Base-by-base conservation (phyloP, 2,888 invertebrate genomes). In the Lamproptera curius region DNA sequence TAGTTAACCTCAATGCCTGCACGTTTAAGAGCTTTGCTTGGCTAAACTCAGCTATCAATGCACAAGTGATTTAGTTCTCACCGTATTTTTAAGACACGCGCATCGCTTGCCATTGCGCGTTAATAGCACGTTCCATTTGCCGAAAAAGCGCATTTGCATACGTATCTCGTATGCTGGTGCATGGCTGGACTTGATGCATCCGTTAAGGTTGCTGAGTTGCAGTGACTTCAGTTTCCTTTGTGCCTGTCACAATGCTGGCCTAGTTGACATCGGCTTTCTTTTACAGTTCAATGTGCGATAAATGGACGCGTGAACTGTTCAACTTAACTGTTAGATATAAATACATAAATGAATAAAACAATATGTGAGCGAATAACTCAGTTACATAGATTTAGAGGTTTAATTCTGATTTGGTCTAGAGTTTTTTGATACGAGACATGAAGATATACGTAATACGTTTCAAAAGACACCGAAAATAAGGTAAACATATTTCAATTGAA, bases 181-280 rank as follows among this genome's bases (percentile, higher is more conserved):
- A 20, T 20, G n/a, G 14, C 37, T 39, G 16, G 14, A 17, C n/a
- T 34, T n/a, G n/a, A 34, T 39, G 23, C 34, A 14, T 28, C 35
- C 11, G 31, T n/a, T 16, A 31, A 16, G 23, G 42, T 33, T 38
- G 16, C 33, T 39, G 17, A 15, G 35, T 26, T 17, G 36, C 26
- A 17, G 43, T 49, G 44, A 49, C 28, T n/a, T 49, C 49, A 49
- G n/a, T 40, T 49, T 35, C 31, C 36, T 44, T 49, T 49, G 40
- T 49, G 37, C 14, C 37, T 38, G 13, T 3, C n/a, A 23, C 26
- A 39, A 16, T 38, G 16, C 23, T 35, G 40, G 10, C 49, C 43
- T 44, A 40, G 44, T 44, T 49, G 36, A 44, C 40, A 44, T 15
- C 28, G 39, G 17, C 11, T 35, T 6, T 49, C 33, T 33, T 34